Evolutionary conservation across 2,888 invertebrate genomes (phyloP).

Genomic region (Parapristionchus giblindavisi): DNA sequence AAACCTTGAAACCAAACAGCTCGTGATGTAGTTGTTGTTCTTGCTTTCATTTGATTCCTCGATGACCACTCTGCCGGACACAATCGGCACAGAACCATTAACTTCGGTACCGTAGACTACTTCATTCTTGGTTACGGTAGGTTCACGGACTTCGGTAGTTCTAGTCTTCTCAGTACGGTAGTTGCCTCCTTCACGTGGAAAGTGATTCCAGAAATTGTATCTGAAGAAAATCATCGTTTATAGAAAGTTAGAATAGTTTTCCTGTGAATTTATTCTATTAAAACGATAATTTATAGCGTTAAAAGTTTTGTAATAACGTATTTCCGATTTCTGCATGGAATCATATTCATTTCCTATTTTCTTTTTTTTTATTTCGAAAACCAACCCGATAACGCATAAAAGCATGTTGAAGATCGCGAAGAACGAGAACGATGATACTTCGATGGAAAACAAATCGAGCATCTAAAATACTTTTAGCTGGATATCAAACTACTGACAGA

Average conservation of each 20-base stretch:
- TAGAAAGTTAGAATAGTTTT: neutral
- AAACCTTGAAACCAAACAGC: too few relatives aligned
- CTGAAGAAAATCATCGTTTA: neutral
- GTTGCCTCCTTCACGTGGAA: constrained; percentile 10
- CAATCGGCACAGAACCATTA: too few relatives aligned
- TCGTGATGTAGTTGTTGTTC: too few relatives aligned
- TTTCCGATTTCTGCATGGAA: neutral
- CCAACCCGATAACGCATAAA: constrained; percentile 1
- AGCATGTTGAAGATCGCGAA: constrained; percentile 19
- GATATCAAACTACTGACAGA: neutral
- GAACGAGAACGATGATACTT: constrained; percentile 2
- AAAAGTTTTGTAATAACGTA: neutral
- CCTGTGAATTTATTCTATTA: neutral
- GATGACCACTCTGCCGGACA: too few relatives aligned
- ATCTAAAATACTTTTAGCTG: neutral
- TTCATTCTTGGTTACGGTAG: neutral
- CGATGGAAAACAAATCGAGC: neutral
- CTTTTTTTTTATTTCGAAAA: neutral
- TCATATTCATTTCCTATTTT: neutral
- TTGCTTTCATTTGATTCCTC: too few relatives aligned
- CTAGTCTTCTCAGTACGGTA: neutral
- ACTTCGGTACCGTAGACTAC: too few relatives aligned
- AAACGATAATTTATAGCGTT: neutral
- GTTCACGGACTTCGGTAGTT: neutral
- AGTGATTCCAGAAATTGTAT: constrained; percentile 29